Percentiles rank a stretch among this genome's conserved stretches.
phyloP scores from a whole-genome alignment of 2,888 invertebrate species.

The Amaurobius ferox region DNA sequence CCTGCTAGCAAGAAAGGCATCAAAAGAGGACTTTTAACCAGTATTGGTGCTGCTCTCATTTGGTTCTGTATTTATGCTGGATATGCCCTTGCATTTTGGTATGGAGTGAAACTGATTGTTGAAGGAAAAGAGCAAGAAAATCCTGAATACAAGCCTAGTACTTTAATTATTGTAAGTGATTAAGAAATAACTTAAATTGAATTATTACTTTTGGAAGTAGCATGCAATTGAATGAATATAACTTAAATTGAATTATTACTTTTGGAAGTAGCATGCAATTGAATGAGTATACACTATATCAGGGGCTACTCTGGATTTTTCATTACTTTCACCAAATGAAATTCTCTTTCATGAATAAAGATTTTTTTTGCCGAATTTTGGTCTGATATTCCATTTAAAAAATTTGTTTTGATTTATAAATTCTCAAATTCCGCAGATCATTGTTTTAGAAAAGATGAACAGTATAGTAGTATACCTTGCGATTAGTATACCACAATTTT shows the following conservation, averaged over 20 bases:
- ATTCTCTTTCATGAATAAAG: no score
- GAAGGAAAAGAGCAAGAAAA: slow-evolving; percentile 56
- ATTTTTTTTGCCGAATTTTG: no score
- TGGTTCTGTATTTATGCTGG: slow-evolving; percentile 83
- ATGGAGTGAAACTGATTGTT: slow-evolving; percentile 80
- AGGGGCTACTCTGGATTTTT: no score
- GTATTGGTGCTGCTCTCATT: slow-evolving; percentile 84
- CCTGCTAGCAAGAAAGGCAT: slow-evolving; percentile 83
- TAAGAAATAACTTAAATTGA: no score
- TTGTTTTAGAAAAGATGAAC: no score
- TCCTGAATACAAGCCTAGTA: slow-evolving; percentile 83
- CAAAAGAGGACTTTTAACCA: slow-evolving; percentile 83
- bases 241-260: no score
- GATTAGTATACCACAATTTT: no score
- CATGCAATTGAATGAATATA: neutral
- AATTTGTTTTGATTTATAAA: no score
- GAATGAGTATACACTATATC: neutral
- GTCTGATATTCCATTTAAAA: no score
- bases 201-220: slow-evolving; percentile 10
- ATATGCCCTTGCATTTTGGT: slow-evolving; percentile 88
- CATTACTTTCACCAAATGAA: no score
- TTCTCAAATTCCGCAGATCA: no score
- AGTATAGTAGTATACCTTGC: no score
- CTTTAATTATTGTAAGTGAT: slow-evolving; percentile 85
- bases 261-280: neutral